Evolutionary conservation across 2,113 vertebrate genomes (phyloP).

Genomic region (Paralichthys olivaceus): DNA sequence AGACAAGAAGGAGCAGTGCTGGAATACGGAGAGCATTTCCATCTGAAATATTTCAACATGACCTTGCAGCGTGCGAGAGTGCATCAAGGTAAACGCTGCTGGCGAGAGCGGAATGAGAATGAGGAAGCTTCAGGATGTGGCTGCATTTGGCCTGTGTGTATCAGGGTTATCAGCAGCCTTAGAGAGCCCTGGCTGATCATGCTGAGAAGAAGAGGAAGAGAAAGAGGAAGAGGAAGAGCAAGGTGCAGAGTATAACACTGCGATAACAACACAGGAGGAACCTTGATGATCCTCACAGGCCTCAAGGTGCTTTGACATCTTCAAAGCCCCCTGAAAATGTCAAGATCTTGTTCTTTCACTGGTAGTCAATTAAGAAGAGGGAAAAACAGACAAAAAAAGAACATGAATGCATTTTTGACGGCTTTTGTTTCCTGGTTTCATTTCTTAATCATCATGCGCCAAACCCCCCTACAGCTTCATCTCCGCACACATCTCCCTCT

Average conservation of each 20-base stretch:
- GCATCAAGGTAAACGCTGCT: conserved; percentile 47
- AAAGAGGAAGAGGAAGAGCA: conserved; percentile 22
- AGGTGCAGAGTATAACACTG: conserved; percentile 38
- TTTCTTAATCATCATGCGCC: conserved; percentile 19
- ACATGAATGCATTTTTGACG: conserved; percentile 17
- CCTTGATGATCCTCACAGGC: conserved; percentile 71
- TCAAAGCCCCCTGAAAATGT: conserved; percentile 61
- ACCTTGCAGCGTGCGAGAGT: conserved; percentile 66
- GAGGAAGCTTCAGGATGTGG: conserved; percentile 46
- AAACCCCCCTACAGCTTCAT: conserved; percentile 29
- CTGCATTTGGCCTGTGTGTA: conserved; percentile 39
- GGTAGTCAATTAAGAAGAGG: conserved; percentile 52
- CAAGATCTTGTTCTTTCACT: conserved; percentile 50
- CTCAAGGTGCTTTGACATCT: conserved; percentile 61
- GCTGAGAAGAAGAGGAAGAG: conserved; percentile 21
- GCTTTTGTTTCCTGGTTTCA: conserved; percentile 24
- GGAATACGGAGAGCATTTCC: conserved; percentile 42
- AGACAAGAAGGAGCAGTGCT: conserved; percentile 8
- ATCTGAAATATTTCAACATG: conserved; percentile 59
- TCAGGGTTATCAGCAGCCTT: conserved; percentile 55
- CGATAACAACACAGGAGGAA: conserved; percentile 61
- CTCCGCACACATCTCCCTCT: not conserved
- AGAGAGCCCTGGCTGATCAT: conserved; percentile 48
- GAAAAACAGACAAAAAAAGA: conserved; percentile 30
- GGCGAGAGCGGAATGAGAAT: conserved; percentile 66